Conservation (phyloP, 2,797 vertebrate genomes). For the Muraenolepis orangiensis region DNA sequence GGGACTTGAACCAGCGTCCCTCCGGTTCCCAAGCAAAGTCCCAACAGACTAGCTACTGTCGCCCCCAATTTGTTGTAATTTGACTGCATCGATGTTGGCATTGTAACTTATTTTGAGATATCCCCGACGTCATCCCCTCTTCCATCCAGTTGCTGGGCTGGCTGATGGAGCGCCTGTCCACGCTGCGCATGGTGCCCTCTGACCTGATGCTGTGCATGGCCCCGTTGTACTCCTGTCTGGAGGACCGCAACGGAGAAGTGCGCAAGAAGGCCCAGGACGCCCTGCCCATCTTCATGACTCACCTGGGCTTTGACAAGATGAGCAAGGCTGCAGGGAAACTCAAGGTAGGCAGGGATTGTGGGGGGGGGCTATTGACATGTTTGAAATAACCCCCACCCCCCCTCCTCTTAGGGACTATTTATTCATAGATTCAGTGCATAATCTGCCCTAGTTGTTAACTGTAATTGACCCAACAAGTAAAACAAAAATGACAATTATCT, state of each 20-base stretch:
- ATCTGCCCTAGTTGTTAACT: not conserved
- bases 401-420: not conserved
- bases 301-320: constrained; percentile 87
- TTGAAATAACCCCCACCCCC: too few relatives aligned
- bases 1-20: too few relatives aligned
- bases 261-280: constrained; percentile 86
- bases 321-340: constrained; percentile 81
- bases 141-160: constrained; percentile 78
- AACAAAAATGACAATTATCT: too few relatives aligned
- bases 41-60: too few relatives aligned
- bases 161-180: constrained; percentile 82
- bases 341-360: constrained; percentile 67
- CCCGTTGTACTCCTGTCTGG: constrained; percentile 82
- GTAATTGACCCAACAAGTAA: not conserved
- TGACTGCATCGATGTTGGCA: too few relatives aligned
- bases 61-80: too few relatives aligned
- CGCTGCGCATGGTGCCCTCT: constrained; percentile 74
- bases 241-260: constrained; percentile 86
- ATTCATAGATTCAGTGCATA: not conserved
- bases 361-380: too few relatives aligned
- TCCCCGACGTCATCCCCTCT: not conserved
- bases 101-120: too few relatives aligned
- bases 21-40: too few relatives aligned
- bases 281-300: constrained; percentile 86
- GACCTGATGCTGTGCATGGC: constrained; percentile 81